phyloP scores from a whole-genome alignment of 2,113 vertebrate species.

The Smithornis capensis region DNA sequence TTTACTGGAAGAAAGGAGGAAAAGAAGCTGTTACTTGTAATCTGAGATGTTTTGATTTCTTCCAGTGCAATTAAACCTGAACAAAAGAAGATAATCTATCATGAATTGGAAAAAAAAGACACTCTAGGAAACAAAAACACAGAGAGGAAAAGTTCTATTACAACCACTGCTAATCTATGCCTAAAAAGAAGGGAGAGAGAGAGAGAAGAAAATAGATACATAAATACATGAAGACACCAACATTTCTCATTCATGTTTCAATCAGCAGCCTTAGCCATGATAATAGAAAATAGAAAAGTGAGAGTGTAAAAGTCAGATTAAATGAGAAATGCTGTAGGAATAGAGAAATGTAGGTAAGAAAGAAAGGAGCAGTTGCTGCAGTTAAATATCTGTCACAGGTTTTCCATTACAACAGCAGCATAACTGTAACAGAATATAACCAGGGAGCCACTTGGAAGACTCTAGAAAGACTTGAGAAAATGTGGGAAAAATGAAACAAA shows the following conservation, averaged over 20 bases:
- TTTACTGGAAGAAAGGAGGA: neutral
- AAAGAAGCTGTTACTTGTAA: neutral
- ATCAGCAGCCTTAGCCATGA: neutral
- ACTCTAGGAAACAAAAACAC: neutral
- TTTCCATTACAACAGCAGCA: neutral
- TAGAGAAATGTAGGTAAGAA: slow-evolving; percentile 1
- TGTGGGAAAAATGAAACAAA: neutral
- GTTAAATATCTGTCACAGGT: neutral
- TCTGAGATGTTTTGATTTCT: neutral
- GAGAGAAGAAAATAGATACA: neutral
- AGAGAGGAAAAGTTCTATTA: neutral
- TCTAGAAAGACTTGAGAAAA: neutral
- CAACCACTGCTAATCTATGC: neutral
- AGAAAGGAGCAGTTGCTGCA: neutral
- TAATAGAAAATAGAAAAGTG: slow-evolving; percentile 16
- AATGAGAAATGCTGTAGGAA: slow-evolving; percentile 14
- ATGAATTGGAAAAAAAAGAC: neutral
- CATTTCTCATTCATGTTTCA: neutral
- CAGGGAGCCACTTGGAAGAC: neutral
- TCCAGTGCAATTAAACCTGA: neutral
- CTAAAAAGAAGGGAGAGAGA: neutral
- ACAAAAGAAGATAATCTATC: neutral
- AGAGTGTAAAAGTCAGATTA: neutral
- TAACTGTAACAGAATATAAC: neutral
- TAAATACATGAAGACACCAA: neutral